Evolutionary conservation across 1,140 invertebrate genomes (phyloP).

Genomic region (Zaprionus africanus): DNA sequence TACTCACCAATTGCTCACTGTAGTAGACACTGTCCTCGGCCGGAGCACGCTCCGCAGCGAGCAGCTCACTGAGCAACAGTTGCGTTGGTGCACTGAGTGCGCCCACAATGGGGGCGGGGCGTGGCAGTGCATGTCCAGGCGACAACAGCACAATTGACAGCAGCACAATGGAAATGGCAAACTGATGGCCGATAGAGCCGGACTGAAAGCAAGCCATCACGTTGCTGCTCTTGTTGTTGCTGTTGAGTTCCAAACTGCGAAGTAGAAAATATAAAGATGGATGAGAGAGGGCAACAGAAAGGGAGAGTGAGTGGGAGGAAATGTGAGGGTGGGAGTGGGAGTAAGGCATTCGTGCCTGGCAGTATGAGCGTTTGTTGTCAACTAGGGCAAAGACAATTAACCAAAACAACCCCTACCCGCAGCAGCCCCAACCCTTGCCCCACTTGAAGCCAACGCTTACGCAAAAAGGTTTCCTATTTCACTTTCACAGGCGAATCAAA

Average conservation of each 20-base stretch:
- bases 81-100: constrained; percentile 47
- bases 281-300: constrained; percentile 11
- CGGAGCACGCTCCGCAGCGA: constrained; percentile 12
- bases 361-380: constrained; percentile 25
- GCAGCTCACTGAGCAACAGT: constrained; percentile 60
- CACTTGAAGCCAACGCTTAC: constrained; percentile 52
- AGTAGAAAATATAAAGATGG: constrained; percentile 13
- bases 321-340: constrained; percentile 6
- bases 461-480: constrained; percentile 79
- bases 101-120: constrained; percentile 15
- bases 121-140: constrained; percentile 58
- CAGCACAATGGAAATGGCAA: constrained; percentile 66
- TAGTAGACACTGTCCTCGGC: constrained; percentile 59
- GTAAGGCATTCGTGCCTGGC: neutral
- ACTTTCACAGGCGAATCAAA: constrained; percentile 55
- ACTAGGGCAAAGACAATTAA: constrained; percentile 57
- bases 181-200: constrained; percentile 53
- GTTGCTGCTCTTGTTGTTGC: constrained; percentile 26
- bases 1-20: constrained; percentile 64
- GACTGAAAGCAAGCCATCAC: constrained; percentile 38
- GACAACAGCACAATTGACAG: constrained; percentile 62
- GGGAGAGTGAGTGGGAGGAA: neutral
- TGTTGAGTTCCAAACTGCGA: constrained; percentile 30
- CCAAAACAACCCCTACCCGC: constrained; percentile 1
- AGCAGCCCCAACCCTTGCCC: neutral